Evolutionary conservation across 2,888 invertebrate species (phyloP), one percentile per base, ranked within the genome.

Genomic region (Falcaria lacertinaria): DNA sequence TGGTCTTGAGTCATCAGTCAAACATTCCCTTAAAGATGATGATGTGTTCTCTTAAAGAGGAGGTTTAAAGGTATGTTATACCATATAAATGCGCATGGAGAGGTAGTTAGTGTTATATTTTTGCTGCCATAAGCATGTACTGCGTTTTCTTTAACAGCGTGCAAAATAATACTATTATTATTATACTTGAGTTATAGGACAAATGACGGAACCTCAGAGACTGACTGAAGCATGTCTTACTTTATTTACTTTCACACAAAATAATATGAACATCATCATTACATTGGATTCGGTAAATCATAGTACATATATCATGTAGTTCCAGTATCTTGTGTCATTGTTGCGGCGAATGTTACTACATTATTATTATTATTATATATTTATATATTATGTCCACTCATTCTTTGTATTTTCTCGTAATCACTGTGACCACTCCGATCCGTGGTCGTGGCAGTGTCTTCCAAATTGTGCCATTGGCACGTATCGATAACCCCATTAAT

Each of bases 181-280:
- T 33, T 36, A 13, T 28, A 28, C 28, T 1, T 28, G 11, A 28
- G 11, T 2, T 7, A 36, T 36, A 22, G 17, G 15, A 37, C 15
- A n/a, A 11, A 14, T 14, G 22, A 19, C 1, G n/a, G n/a, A 28
- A n/a, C 32, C 35, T 43, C 48, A 55, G 48, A 54, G 78, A 79
- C 83, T 82, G 83, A 83, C 83, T 80, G 79, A 76, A 78, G 83
- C 84, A 83, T 83, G 74, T 4, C 3, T 19, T 3, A 19, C 3
- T 19, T n/a, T n/a, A n/a, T n/a, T n/a, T 64, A 64, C 57, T 47
- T 60, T 63, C 45, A 43, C 36, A 36, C n/a, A 25, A 41, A 39
- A 42, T 19, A 50, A 45, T 48, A 42, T 45, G 36, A 54, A 35
- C 47, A 47, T 47, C 47, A 28, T 51, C 59, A 64, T 67, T 61